These are phyloP conservation scores for Gari tellinella DNA, from an alignment of 2,888 invertebrate genomes.

Conservation along the genomic window DNA sequence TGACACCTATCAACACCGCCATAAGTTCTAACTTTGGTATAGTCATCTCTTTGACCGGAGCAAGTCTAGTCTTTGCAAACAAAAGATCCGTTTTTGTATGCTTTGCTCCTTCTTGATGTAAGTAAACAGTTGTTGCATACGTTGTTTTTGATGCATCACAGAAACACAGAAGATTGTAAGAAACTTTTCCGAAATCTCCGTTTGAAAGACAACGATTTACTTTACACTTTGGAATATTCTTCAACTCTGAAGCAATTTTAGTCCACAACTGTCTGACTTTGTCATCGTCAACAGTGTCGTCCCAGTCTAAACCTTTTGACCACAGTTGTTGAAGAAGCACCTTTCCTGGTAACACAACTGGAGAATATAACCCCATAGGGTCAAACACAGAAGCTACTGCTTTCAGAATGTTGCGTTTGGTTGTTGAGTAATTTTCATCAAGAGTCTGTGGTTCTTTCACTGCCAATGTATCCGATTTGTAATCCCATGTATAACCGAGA, in stretches of 20 bases:
- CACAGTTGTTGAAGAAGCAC: constrained; percentile 17
- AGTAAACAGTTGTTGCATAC: constrained; percentile 22
- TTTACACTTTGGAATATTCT: neutral
- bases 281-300: constrained; percentile 4
- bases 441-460: neutral
- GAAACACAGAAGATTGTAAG: constrained; percentile 13
- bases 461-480: constrained; percentile 6
- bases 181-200: neutral
- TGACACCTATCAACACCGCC: constrained; percentile 21
- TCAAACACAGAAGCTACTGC: constrained; percentile 14
- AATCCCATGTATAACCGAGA: constrained; percentile 28
- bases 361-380: constrained; percentile 17
- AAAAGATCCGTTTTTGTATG: constrained; percentile 15
- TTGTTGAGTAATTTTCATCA: neutral
- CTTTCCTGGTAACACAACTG: constrained; percentile 12
- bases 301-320: constrained; percentile 13
- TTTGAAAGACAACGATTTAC: constrained; percentile 2
- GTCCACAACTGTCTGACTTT: constrained; percentile 3
- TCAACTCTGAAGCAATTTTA: neutral
- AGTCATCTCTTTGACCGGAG: constrained; percentile 28
- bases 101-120: constrained; percentile 14
- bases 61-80: constrained; percentile 39
- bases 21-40: constrained; percentile 46
- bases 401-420: constrained; percentile 17
- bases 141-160: constrained; percentile 26